phyloP scores from a whole-genome alignment of 2,888 invertebrate species.

The Eupithecia tripunctaria region DNA sequence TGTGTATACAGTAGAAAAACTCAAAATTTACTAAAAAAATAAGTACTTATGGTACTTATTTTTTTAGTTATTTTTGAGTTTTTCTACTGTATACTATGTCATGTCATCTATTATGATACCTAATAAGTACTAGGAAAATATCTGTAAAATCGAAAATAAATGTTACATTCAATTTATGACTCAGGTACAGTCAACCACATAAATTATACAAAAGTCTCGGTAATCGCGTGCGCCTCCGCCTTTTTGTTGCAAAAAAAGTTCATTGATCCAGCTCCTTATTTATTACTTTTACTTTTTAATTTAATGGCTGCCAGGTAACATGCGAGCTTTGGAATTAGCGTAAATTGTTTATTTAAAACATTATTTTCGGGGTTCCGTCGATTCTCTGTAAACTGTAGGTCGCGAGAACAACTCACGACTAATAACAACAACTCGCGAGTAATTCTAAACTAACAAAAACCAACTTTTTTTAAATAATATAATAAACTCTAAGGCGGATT shows the following conservation, averaged over 20 bases:
- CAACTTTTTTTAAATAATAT: too few species aligned
- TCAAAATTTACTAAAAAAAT: not conserved
- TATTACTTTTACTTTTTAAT: constrained; percentile 69
- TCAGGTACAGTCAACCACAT: constrained; percentile 37
- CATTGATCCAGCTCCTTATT: constrained; percentile 62
- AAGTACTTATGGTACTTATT: too few species aligned
- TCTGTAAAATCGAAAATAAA: not conserved
- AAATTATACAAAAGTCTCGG: constrained; percentile 43
- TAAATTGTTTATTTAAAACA: constrained; percentile 35
- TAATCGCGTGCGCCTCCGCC: constrained; percentile 48
- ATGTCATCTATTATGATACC: too few species aligned
- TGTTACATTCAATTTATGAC: constrained; percentile 3
- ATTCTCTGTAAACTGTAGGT: not conserved
- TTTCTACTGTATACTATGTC: too few species aligned
- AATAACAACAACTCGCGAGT: too few species aligned
- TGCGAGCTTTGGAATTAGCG: constrained; percentile 58
- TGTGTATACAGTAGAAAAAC: too few species aligned
- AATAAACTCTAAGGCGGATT: too few species aligned
- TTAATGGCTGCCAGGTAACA: constrained; percentile 59
- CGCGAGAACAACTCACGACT: too few species aligned
- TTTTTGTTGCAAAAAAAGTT: constrained; percentile 54
- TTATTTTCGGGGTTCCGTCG: constrained; percentile 15
- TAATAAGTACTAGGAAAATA: not conserved
- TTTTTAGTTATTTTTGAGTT: too few species aligned
- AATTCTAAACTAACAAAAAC: too few species aligned